Evolutionary conservation across 2,113 vertebrate genomes (phyloP).

Genomic region (Heterocephalus glaber): DNA sequence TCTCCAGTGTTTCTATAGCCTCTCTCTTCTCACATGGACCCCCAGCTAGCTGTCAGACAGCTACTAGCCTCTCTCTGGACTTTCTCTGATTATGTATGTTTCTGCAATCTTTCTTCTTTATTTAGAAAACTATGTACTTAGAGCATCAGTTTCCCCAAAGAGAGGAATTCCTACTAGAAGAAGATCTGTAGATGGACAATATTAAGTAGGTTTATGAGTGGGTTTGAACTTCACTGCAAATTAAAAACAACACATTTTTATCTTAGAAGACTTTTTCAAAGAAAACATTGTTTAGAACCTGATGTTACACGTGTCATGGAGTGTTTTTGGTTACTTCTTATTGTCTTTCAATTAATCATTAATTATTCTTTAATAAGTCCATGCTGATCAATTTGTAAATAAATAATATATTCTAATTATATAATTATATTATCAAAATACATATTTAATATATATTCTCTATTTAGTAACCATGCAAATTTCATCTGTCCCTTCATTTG

Average conservation of each 20-base stretch:
- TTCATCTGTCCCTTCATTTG: background rate
- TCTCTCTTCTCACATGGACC: background rate
- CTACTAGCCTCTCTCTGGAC: background rate
- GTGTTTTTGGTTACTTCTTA: conserved; percentile 24
- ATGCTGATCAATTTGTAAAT: background rate
- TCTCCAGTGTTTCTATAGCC: background rate
- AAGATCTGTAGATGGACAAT: background rate
- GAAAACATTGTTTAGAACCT: background rate
- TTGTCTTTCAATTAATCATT: conserved; percentile 2
- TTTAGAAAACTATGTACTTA: background rate
- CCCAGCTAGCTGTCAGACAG: background rate
- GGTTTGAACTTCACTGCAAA: conserved; percentile 17
- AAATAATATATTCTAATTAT: background rate
- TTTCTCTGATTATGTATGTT: background rate
- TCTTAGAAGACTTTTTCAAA: background rate
- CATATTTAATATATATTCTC: background rate
- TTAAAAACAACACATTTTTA: conserved; percentile 26
- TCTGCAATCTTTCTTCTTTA: background rate
- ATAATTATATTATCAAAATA: background rate
- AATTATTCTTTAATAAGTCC: background rate
- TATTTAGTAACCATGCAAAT: background rate
- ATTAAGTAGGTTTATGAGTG: conserved; percentile 1
- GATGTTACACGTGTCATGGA: background rate
- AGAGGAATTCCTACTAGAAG: background rate
- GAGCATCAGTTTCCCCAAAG: conserved; percentile 1